Evolutionary conservation across 1,140 invertebrate species (phyloP), one percentile per base, ranked within the genome.

Genomic region (Aphidius ervi): DNA sequence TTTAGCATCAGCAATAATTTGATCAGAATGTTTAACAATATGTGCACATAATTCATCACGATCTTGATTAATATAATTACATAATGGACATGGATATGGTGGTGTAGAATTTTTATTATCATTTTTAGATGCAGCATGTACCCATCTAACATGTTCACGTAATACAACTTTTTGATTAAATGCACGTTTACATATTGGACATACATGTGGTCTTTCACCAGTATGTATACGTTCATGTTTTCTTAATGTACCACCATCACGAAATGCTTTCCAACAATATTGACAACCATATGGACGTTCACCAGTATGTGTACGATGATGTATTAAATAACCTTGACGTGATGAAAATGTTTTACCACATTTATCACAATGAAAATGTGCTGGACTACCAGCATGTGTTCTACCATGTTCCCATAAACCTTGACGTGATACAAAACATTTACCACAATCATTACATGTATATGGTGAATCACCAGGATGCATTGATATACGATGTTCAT

Each of bases 211-310:
- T 50, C 85, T 73, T 68, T 89, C 86, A 0, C 87, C 83, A 0
- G 83, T 86, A 43, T 86, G 84, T 53, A 82, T 83, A 31, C 82
- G 81, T 72, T 87, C 84, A 59, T 88, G 87, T 58, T 86, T 82
- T 40, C 83, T 79, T 56, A 88, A 70, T 37, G 83, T 84, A 5
- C 82, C 83, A 5, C 82, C 82, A 62, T 83, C 82, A 9, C 82
- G 72, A 61, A 93, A 94, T 49, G 90, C 85, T 70, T 93, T 93
- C 67, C 88, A 89, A 70, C 91, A 93, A 67, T 89, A 90, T 56
- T 82, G 84, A 68, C 90, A 93, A 23, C 84, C 86, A 65, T 89
- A 89, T 1, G 87, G 81, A 50, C 83, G 82, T 63, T 86, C 83
- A 0, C 84, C 84, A 0, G 84, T 84, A 53, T 87, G 85, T 4